Evolutionary conservation across 2,797 vertebrate genomes (phyloP).

Genomic region (Lateolabrax maculatus): DNA sequence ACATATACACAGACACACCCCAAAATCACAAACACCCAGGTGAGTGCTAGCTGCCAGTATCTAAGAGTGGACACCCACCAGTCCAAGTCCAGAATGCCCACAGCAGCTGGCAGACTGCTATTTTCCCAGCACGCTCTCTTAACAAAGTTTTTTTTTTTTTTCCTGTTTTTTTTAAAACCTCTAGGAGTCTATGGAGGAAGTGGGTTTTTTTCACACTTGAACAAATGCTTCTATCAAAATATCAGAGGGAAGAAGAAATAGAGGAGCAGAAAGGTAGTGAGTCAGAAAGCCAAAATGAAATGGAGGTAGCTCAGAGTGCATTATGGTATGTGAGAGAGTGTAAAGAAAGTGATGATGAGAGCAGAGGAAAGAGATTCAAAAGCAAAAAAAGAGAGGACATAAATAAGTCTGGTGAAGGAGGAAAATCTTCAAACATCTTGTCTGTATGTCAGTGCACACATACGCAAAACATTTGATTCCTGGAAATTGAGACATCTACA

Average conservation of each 20-base stretch:
- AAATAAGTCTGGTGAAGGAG: conserved; percentile 51
- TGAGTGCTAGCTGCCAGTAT: conserved; percentile 69
- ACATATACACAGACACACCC: conserved; percentile 26
- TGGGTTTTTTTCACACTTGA: conserved; percentile 80
- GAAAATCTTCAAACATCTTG: conserved; percentile 59
- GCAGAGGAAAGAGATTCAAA: conserved; percentile 26
- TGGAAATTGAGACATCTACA: conserved; percentile 59
- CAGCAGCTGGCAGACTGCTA: conserved; percentile 80
- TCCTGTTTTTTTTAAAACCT: conserved; percentile 56
- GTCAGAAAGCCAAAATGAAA: conserved; percentile 31
- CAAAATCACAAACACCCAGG: conserved; percentile 43
- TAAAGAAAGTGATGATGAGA: conserved; percentile 53
- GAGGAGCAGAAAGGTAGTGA: conserved; percentile 41
- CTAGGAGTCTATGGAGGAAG: conserved; percentile 60
- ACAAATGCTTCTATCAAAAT: conserved; percentile 80
- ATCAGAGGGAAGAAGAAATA: conserved; percentile 64
- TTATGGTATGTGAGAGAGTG: conserved; percentile 35
- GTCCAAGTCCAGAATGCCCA: conserved; percentile 77
- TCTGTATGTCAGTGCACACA: conserved; percentile 54
- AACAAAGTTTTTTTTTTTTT: conserved; percentile 82
- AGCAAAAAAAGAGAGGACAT: conserved; percentile 13
- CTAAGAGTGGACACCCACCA: conserved; percentile 78
- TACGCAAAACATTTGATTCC: conserved; percentile 65
- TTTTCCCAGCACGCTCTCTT: conserved; percentile 88
- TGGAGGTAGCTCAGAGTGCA: conserved; percentile 38